Conservation (phyloP, 2,888 invertebrate genomes). For the Villa cingulata region DNA sequence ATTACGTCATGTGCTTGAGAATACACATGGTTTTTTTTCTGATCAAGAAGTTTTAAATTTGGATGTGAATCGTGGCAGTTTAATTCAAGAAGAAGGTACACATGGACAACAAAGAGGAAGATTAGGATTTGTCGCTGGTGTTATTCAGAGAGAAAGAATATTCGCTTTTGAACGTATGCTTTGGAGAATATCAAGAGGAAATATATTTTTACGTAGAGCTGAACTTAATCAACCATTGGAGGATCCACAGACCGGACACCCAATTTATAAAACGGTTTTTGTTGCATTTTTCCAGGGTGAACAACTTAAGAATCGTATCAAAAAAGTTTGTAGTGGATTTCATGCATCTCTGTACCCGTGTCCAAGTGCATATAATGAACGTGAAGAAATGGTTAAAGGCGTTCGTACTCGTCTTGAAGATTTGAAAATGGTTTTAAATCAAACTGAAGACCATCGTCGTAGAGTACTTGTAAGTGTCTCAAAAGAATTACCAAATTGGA, state of each 20-base stretch:
- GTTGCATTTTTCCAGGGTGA: constrained; percentile 74
- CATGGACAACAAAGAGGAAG: constrained; percentile 31
- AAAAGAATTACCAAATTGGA: constrained; percentile 69
- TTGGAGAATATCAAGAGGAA: constrained; percentile 78
- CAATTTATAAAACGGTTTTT: constrained; percentile 69
- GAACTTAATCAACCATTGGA: constrained; percentile 60
- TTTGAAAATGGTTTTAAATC: constrained; percentile 59
- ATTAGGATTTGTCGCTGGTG: constrained; percentile 67
- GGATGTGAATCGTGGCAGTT: constrained; percentile 46
- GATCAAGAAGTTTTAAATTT: constrained; percentile 28
- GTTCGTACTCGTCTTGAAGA: constrained; percentile 73
- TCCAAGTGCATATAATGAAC: constrained; percentile 62
- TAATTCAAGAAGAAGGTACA: constrained; percentile 48
- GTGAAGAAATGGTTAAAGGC: constrained; percentile 68
- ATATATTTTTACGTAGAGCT: constrained; percentile 66
- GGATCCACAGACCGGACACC: constrained; percentile 55
- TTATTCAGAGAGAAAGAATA: constrained; percentile 66
- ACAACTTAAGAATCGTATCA: constrained; percentile 69
- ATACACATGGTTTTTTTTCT: constrained; percentile 52
- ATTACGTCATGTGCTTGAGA: constrained; percentile 78
- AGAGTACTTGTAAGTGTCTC: constrained; percentile 66
- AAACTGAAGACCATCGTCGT: constrained; percentile 73
- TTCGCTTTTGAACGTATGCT: constrained; percentile 76
- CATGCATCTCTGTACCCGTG: constrained; percentile 78
- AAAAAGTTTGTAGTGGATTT: constrained; percentile 78